A percentile compares a stretch with the other conserved stretches of the same genome.
Evolutionary conservation across 1,140 invertebrate species (phyloP).

Genomic region (Pseudomyrmex pallidus): DNA sequence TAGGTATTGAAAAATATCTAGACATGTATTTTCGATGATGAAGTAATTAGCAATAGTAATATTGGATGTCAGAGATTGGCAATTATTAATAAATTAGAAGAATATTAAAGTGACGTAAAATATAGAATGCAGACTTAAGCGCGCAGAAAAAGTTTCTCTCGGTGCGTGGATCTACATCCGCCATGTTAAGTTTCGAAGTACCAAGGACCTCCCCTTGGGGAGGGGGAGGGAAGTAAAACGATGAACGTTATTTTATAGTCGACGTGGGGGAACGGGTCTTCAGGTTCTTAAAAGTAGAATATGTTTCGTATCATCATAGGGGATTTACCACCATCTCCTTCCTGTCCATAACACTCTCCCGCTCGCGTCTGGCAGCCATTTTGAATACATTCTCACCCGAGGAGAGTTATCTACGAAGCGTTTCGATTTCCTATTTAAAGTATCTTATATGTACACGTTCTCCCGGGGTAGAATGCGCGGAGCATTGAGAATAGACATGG

Average conservation of each 20-base stretch:
- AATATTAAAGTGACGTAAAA: neutral
- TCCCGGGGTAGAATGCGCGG: slow-evolving; percentile 55
- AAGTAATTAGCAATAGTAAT: too few species aligned
- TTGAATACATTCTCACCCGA: slow-evolving; percentile 85
- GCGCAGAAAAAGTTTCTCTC: neutral
- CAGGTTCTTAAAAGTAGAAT: slow-evolving; percentile 83
- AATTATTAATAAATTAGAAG: neutral
- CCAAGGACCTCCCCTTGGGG: slow-evolving; percentile 45
- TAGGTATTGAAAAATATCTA: too few species aligned
- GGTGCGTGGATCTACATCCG: slow-evolving; percentile 27
- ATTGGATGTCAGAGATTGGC: too few species aligned
- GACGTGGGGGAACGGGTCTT: slow-evolving; percentile 71
- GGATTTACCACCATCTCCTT: slow-evolving; percentile 82
- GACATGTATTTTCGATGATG: too few species aligned
- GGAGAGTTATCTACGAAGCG: slow-evolving; percentile 85
- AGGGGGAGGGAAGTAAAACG: slow-evolving; percentile 70
- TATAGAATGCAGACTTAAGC: neutral
- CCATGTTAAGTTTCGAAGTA: slow-evolving; percentile 67
- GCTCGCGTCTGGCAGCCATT: slow-evolving; percentile 79
- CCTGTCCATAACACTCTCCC: slow-evolving; percentile 79
- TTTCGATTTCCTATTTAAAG: slow-evolving; percentile 86
- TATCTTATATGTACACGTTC: slow-evolving; percentile 81
- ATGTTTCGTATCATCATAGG: slow-evolving; percentile 85
- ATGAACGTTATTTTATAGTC: slow-evolving; percentile 86
- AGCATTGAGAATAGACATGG: slow-evolving; percentile 63